Conservation (phyloP, 1,140 invertebrate genomes). For the Maconellicoccus hirsutus region DNA sequence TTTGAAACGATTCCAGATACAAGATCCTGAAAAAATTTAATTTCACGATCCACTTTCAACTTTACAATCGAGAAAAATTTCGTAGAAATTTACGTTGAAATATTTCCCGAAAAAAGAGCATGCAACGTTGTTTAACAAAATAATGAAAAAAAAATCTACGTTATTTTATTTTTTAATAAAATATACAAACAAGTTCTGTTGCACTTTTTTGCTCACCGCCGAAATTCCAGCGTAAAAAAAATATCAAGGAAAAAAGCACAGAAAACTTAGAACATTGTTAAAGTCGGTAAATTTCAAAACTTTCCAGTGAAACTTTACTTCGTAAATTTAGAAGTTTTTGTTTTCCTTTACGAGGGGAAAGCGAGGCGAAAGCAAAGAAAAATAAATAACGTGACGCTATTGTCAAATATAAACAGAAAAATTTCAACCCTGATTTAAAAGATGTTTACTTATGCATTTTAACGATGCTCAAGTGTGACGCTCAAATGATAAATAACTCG, state of each 20-base stretch:
- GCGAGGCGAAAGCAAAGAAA: neutral
- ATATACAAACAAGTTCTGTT: constrained; percentile 4
- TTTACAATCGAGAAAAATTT: too few relatives aligned
- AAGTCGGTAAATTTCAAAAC: constrained; percentile 8
- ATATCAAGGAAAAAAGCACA: neutral
- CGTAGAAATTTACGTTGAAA: neutral
- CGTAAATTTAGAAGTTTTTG: constrained; percentile 4
- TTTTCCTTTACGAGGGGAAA: neutral
- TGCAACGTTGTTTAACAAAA: neutral
- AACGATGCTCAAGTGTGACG: neutral
- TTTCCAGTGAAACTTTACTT: neutral
- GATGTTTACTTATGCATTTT: constrained; percentile 5
- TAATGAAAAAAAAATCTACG: neutral
- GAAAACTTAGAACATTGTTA: constrained; percentile 1
- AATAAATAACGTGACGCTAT: constrained; percentile 4
- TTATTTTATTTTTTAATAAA: constrained; percentile 6
- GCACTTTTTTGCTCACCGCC: neutral
- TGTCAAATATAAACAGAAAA: neutral
- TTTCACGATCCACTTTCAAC: neutral
- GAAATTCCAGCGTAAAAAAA: neutral
- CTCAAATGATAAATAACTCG: too few relatives aligned
- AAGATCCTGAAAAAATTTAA: neutral
- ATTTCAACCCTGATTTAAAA: neutral
- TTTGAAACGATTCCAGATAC: too few relatives aligned
- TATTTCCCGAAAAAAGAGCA: neutral